Evolutionary conservation across 2,113 vertebrate genomes (phyloP), one percentile per base, ranked within the genome.

Genomic region (Microcebus jonahi): DNA sequence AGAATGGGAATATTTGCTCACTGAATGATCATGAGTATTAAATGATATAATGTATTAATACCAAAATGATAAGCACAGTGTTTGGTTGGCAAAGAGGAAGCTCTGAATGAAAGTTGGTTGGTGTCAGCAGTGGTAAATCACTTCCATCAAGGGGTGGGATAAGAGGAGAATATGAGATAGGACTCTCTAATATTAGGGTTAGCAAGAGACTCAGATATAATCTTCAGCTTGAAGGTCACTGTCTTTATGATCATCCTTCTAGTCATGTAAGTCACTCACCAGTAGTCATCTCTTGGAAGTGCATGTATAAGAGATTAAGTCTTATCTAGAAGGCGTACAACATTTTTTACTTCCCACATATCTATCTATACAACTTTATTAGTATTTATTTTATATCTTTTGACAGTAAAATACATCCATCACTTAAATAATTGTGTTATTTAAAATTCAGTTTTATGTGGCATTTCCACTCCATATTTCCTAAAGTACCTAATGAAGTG

Each of bases 371-470:
- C 12, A 90, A 59, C 34, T 63, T 68, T 90, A 45, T 76, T 45
- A 27, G 39, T 39, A 39, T 39, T 39, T 39, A 39, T 39, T 39
- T 39, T 39, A 39, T 39, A 39, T 39, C 39, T 39, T 39, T 39
- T 39, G 39, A 3, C 39, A 39, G 3, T 0, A 39, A 39, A 39
- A 39, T 39, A 39, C 3, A 39, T 39, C 3, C 0, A 39, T 3
- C 39, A 39, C 39, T 39, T 39, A 39, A 39, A 39, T 39, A 39
- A 39, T 39, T 39, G 39, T 39, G 39, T 3, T 3, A 3, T 39
- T 39, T 39, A 3, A 39, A 39, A 39, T 39, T 39, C 3, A 39
- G 3, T 39, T 39, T 39, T 39, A 39, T 39, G 39, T 39, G 39
- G 39, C 3, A 39, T 39, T 39, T 39, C 3, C 39, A 3, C 39